Percentiles rank a stretch among this genome's conserved stretches.
Conservation (phyloP, 2,888 invertebrate genomes). For the Tubiluchus corallicola region DNA sequence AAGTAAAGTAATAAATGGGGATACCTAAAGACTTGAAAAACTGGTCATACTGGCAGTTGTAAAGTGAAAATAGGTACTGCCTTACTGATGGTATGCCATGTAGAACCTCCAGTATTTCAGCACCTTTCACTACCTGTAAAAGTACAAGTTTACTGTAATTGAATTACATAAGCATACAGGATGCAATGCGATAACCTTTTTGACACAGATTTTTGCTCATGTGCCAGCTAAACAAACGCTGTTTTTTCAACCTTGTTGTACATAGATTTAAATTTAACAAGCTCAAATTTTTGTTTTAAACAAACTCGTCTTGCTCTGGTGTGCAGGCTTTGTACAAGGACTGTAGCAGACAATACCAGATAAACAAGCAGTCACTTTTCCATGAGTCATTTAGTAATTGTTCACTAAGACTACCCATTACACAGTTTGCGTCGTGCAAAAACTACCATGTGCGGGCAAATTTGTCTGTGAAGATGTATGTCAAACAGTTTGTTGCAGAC, state of each 20-base stretch:
- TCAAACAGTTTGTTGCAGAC: no score
- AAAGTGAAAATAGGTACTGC: slow-evolving; percentile 56
- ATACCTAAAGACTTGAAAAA: slow-evolving; percentile 64
- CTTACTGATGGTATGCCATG: slow-evolving; percentile 47
- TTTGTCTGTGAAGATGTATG: no score
- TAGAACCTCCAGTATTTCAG: slow-evolving; percentile 63
- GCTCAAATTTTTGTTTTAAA: slow-evolving; percentile 5
- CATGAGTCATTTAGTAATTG: no score
- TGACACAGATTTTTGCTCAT: background rate
- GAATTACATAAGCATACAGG: background rate
- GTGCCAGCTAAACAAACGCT: slow-evolving; percentile 6
- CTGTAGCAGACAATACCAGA: no score
- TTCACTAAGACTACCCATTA: no score
- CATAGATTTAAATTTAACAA: background rate
- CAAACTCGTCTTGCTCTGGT: background rate
- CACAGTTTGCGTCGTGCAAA: no score
- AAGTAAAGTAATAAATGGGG: no score
- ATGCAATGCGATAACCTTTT: background rate
- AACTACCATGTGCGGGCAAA: no score
- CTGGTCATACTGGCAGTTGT: slow-evolving; percentile 80
- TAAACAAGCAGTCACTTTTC: no score
- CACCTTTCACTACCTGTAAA: slow-evolving; percentile 45
- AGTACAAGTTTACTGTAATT: no score
- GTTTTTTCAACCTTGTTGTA: slow-evolving; percentile 6
- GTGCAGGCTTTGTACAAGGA: no score